Evolutionary conservation across 1,140 invertebrate species (phyloP), one percentile per base, ranked within the genome.

Genomic region (Micrasema longulum): DNA sequence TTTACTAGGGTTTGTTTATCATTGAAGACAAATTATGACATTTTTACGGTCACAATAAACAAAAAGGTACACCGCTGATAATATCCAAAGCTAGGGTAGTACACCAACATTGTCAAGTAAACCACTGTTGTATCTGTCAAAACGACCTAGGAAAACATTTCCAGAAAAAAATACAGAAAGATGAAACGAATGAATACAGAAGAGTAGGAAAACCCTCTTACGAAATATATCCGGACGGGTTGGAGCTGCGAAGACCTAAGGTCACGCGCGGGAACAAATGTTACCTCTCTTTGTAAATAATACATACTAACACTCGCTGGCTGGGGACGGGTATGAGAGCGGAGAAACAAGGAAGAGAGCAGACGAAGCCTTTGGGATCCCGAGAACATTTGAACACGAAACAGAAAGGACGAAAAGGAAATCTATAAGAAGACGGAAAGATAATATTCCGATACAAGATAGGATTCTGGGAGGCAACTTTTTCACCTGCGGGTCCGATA

Each of bases 401-500:
- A 35, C 26, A 38, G 53, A 38, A 57, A 16, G 53, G 53, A 38
- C 11, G 20, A 52, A 38, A 35, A 57, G 53, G 31, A n/a, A n/a
- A 35, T 36, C 26, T 18, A 53, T 12, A 31, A 14, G 53, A n/a
- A 36, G 53, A 38, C 20, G 50, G 53, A 57, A n/a, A n/a, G n/a
- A 53, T 53, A 53, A 53, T 53, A 22, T 53, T 53, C 53, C 36
- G 5, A 35, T 35, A 38, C 22, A 63, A 63, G 38, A 38, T 43
- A 22, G 36, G 57, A 45, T 41, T 63, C 48, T 63, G 26, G 18
- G 57, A 11, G 18, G 41, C 57, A 63, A 43, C 57, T 63, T 53
- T 43, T 45, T 69, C 38, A 69, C 66, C 50, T 69, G 36, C 14
- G 66, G 53, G 66, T 69, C 66, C 52, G 52, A 69, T 69, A 69